phyloP scores from a whole-genome alignment of 2,888 invertebrate species.

The Timema podura region DNA sequence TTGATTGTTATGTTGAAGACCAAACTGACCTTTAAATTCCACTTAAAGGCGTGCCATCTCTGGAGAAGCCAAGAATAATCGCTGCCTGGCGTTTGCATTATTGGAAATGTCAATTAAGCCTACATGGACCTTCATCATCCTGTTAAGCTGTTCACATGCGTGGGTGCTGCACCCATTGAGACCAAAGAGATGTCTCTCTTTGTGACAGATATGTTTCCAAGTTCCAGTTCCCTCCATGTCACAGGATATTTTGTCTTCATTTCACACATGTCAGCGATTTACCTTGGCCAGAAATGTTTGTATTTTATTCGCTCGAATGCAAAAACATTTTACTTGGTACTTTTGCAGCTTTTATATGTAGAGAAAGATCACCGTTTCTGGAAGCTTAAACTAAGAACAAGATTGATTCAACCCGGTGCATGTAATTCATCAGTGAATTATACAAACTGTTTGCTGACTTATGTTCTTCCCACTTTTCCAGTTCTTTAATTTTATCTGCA shows the following conservation, averaged over 20 bases:
- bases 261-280: neutral
- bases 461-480: neutral
- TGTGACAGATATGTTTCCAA: neutral
- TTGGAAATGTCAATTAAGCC: neutral
- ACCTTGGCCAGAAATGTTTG: neutral
- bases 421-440: neutral
- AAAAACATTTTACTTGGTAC: neutral
- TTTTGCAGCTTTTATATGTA: neutral
- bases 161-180: neutral
- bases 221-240: neutral
- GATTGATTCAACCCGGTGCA: neutral
- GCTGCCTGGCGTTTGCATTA: constrained; percentile 6
- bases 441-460: neutral
- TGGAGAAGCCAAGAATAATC: neutral
- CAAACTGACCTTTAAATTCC: neutral
- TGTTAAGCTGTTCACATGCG: neutral
- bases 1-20: neutral
- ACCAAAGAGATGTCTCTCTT: neutral
- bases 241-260: neutral
- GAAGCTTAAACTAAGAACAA: neutral
- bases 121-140: neutral
- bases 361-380: neutral
- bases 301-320: neutral
- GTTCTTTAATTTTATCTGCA: neutral
- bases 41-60: neutral